phyloP scores from a whole-genome alignment of 1,140 invertebrate species.

The Lamellibrachia luymesi region DNA sequence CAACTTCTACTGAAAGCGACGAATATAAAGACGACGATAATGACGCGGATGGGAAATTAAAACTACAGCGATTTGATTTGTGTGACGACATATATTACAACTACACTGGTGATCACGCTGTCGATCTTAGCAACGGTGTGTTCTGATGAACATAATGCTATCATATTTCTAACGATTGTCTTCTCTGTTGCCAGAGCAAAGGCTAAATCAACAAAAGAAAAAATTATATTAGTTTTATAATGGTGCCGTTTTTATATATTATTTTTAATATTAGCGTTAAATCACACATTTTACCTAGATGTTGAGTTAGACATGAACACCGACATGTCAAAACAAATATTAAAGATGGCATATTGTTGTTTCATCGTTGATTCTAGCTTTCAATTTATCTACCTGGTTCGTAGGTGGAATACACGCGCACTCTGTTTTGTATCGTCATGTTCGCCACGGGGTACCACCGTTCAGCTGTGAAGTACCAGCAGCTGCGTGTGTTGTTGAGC shows the following conservation, averaged over 20 bases:
- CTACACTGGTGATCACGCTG: no score
- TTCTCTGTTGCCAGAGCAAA: no score
- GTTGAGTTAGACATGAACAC: not conserved
- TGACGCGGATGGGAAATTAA: no score
- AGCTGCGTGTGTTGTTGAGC: conserved; percentile 64
- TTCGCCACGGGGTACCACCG: conserved; percentile 96
- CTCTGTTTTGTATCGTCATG: conserved; percentile 85
- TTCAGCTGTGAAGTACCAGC: conserved; percentile 88
- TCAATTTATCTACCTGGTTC: conserved; percentile 71
- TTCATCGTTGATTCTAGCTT: not conserved
- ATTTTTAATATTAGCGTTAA: not conserved
- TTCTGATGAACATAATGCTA: no score
- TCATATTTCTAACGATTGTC: no score
- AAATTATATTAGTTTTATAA: no score
- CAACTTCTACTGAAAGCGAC: no score
- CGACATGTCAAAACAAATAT: not conserved
- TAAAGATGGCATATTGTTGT: not conserved
- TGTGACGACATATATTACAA: no score
- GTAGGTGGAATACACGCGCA: conserved; percentile 93
- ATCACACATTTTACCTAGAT: not conserved
- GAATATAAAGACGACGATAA: no score
- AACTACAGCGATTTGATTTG: no score
- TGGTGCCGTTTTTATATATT: not conserved
- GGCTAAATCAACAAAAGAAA: no score
- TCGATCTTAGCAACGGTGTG: no score